Conservation (phyloP, 2,797 vertebrate genomes). For the Liasis olivaceus region DNA sequence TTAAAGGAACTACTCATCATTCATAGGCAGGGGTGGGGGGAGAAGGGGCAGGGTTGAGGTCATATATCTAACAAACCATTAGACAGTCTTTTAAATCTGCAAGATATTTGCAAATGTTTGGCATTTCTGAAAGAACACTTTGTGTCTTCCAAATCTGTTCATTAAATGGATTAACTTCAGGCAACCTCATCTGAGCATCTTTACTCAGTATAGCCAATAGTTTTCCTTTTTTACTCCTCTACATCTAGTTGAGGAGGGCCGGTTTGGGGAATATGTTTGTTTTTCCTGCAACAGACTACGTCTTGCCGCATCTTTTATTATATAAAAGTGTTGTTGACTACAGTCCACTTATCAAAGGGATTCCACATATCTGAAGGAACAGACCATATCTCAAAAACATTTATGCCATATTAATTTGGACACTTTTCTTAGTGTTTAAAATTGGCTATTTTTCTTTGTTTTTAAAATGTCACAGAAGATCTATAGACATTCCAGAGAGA, state of each 20-base stretch:
- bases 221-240: neutral
- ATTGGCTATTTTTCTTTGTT: neutral
- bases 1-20: conserved; percentile 26
- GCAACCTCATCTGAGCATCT: neutral
- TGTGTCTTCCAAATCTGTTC: neutral
- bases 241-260: neutral
- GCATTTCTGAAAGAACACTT: neutral
- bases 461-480: neutral
- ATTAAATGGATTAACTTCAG: neutral
- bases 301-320: neutral
- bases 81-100: neutral
- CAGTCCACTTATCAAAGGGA: neutral
- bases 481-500: neutral
- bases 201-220: neutral
- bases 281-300: neutral
- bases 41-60: neutral
- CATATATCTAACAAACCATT: neutral
- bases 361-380: neutral
- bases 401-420: neutral
- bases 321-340: neutral
- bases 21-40: neutral
- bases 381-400: neutral
- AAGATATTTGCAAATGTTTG: neutral
- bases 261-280: neutral
- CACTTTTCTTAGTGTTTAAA: neutral